These are phyloP conservation scores for Ochlodes sylvanus DNA, from an alignment of 2,888 invertebrate species.

Conservation along the genomic window DNA sequence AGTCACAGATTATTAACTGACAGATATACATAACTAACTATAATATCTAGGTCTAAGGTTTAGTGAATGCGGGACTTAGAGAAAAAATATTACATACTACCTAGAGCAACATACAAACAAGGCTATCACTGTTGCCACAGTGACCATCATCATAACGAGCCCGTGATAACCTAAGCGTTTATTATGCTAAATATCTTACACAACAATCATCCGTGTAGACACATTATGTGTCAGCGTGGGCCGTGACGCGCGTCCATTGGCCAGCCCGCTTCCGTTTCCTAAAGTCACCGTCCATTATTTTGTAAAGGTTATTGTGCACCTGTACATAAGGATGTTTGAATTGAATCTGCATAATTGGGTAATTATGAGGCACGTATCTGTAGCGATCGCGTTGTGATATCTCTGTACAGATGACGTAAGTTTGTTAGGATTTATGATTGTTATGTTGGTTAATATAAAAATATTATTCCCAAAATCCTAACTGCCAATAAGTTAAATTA, in stretches of 20 bases:
- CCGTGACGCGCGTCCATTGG: constrained; percentile 63
- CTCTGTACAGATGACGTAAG: neutral
- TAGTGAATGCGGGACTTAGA: too few relatives aligned
- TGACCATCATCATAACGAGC: too few relatives aligned
- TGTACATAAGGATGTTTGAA: constrained; percentile 59
- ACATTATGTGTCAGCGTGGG: constrained; percentile 16
- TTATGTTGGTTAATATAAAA: too few relatives aligned
- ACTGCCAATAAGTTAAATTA: too few relatives aligned
- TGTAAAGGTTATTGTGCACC: constrained; percentile 59
- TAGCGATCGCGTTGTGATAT: neutral
- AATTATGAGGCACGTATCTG: constrained; percentile 14
- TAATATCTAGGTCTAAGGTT: too few relatives aligned
- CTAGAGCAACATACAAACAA: too few relatives aligned
- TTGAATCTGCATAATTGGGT: constrained; percentile 47
- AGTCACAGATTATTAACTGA: constrained; percentile 1
- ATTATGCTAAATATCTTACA: constrained; percentile 13
- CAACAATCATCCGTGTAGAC: constrained; percentile 20
- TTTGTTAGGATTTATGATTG: too few relatives aligned
- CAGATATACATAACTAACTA: neutral
- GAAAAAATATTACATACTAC: too few relatives aligned
- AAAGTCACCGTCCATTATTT: constrained; percentile 65
- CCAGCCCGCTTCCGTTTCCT: constrained; percentile 77
- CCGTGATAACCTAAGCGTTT: too few relatives aligned
- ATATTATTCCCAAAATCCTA: too few relatives aligned
- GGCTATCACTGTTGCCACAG: too few relatives aligned